Conservation (phyloP, 2,888 invertebrate species). For the Trichopria drosophilae region DNA sequence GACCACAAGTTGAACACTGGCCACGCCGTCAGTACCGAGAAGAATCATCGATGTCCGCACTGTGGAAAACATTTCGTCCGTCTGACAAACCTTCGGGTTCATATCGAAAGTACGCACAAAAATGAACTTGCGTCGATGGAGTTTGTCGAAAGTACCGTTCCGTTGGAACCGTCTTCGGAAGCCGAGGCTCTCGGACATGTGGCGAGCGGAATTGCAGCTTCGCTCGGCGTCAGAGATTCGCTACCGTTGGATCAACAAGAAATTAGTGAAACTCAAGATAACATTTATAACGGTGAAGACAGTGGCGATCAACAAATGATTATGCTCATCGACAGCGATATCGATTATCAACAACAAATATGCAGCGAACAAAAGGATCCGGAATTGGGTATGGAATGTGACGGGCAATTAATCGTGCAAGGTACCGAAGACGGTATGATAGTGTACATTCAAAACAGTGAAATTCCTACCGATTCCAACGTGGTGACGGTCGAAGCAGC, state of each 20-base stretch:
- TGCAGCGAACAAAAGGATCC: no score
- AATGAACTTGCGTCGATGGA: constrained; percentile 40
- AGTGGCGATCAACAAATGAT: constrained; percentile 54
- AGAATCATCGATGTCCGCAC: constrained; percentile 67
- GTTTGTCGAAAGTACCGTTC: no score
- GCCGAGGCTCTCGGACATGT: constrained; percentile 63
- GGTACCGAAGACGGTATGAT: constrained; percentile 51
- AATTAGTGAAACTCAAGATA: constrained; percentile 19
- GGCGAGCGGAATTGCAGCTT: constrained; percentile 64
- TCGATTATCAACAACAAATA: constrained; percentile 45
- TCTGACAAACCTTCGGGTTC: constrained; percentile 67
- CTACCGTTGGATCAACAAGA: constrained; percentile 64
- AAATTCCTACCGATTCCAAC: constrained; percentile 40
- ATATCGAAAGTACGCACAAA: constrained; percentile 49
- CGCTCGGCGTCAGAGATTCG: constrained; percentile 62
- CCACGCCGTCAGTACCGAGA: constrained; percentile 48
- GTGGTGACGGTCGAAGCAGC: constrained; percentile 39
- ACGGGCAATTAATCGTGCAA: constrained; percentile 51
- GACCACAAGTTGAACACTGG: constrained; percentile 50
- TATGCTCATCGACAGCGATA: constrained; percentile 50
- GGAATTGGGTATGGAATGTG: no score
- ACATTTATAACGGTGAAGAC: constrained; percentile 55
- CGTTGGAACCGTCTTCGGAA: constrained; percentile 61
- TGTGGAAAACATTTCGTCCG: constrained; percentile 75
- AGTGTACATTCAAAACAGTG: constrained; percentile 51